Percentiles rank a stretch among this genome's conserved stretches.
phyloP scores from a whole-genome alignment of 2,888 invertebrate species.

The Myopa testacea region DNA sequence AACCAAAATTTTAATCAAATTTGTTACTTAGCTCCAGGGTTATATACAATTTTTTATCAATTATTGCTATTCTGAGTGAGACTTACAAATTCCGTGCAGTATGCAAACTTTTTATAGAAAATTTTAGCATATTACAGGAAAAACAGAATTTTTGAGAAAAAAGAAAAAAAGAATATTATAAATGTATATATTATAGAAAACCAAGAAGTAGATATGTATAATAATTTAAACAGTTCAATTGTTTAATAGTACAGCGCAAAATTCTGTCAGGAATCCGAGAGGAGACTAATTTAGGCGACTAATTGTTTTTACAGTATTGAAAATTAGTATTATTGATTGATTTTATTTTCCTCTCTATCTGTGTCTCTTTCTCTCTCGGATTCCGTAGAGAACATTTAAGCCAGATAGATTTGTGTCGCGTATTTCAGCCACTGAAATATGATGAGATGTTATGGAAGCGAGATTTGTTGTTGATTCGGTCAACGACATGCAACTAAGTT shows the following conservation, averaged over 20 bases:
- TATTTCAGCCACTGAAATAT: neutral
- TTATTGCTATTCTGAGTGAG: constrained; percentile 39
- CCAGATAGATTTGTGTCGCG: neutral
- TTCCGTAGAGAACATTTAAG: constrained; percentile 30
- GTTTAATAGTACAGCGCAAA: neutral
- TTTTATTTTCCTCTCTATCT: neutral
- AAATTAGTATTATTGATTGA: neutral
- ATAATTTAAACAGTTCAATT: constrained; percentile 33
- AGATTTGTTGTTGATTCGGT: neutral
- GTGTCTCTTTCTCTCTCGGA: neutral
- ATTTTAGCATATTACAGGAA: constrained; percentile 47
- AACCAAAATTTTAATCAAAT: constrained; percentile 15
- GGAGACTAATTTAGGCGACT: neutral
- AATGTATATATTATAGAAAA: constrained; percentile 43
- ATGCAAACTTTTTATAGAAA: constrained; percentile 60
- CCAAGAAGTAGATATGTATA: constrained; percentile 43
- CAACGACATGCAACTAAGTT: neutral
- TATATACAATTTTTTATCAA: constrained; percentile 32
- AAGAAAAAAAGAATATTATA: constrained; percentile 50
- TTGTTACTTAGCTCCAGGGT: constrained; percentile 40
- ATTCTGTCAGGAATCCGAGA: constrained; percentile 17
- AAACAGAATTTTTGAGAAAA: constrained; percentile 44
- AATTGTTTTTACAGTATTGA: neutral
- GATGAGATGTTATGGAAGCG: constrained; percentile 16
- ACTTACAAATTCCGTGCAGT: constrained; percentile 67